Conservation (phyloP, 2,113 vertebrate species). For the Saguinus imperator region DNA sequence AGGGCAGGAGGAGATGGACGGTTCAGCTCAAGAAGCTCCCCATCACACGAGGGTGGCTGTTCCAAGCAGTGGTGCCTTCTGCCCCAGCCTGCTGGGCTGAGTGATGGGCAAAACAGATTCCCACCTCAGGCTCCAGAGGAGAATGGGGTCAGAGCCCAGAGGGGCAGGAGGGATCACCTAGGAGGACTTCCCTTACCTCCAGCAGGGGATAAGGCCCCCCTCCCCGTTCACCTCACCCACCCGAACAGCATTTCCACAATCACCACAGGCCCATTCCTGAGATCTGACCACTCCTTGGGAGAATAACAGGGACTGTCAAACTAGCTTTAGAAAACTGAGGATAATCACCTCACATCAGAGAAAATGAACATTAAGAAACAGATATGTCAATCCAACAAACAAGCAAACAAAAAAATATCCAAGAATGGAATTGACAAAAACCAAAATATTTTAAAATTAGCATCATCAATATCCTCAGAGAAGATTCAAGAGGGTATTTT, state of each 20-base stretch:
- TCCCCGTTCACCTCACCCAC: not conserved
- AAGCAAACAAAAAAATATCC: not conserved
- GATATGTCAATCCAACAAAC: accelerated
- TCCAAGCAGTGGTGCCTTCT: too few species aligned
- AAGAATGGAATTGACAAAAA: too few species aligned
- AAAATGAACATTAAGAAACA: too few species aligned
- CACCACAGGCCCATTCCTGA: not conserved
- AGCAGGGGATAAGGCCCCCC: not conserved
- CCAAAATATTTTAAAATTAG: not conserved
- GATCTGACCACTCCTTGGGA: accelerated
- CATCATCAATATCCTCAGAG: not conserved
- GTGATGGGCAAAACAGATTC: too few species aligned
- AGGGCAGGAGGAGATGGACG: not conserved
- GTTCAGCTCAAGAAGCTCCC: not conserved
- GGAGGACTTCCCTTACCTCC: too few species aligned
- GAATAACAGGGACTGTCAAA: not conserved
- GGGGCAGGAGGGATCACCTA: not conserved
- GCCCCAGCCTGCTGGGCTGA: not conserved
- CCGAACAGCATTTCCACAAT: not conserved
- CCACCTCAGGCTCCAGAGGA: not conserved
- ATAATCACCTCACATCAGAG: accelerated
- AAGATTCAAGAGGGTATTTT: not conserved
- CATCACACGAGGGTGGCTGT: not conserved
- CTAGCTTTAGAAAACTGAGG: not conserved
- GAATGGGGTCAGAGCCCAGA: not conserved